phyloP scores from a whole-genome alignment of 2,888 invertebrate species.

The Colletes collaris region DNA sequence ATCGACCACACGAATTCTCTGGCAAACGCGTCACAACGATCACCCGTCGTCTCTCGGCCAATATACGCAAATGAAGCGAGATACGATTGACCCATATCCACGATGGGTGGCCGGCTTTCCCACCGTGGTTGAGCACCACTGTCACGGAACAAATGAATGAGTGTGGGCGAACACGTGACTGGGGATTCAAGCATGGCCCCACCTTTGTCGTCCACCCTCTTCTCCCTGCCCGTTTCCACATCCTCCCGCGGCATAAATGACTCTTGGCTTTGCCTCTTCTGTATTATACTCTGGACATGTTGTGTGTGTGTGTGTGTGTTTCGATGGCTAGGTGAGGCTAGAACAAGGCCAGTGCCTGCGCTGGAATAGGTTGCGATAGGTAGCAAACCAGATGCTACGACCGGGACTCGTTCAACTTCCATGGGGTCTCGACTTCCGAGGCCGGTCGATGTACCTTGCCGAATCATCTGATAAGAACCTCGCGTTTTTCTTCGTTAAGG shows the following conservation, averaged over 20 bases:
- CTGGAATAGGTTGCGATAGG: constrained; percentile 40
- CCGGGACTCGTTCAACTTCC: constrained; percentile 30
- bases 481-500: neutral
- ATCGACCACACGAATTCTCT: constrained; percentile 8
- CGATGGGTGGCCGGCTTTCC: constrained; percentile 55
- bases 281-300: constrained; percentile 53
- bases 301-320: constrained; percentile 33
- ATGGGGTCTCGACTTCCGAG: constrained; percentile 10
- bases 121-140: constrained; percentile 73
- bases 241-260: constrained; percentile 67
- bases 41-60: constrained; percentile 13
- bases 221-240: constrained; percentile 30
- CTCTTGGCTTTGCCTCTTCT: constrained; percentile 62
- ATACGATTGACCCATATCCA: constrained; percentile 59
- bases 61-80: constrained; percentile 49
- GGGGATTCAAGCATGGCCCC: constrained; percentile 70
- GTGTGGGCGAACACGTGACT: constrained; percentile 79
- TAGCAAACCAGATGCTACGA: constrained; percentile 21
- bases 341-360: constrained; percentile 45
- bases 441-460: neutral
- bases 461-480: constrained; percentile 5
- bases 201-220: constrained; percentile 51
- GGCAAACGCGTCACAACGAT: constrained; percentile 19
- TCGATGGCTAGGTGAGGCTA: constrained; percentile 56
- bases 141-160: constrained; percentile 78